Conservation (phyloP, 92 coral and sea anemone species). For the Epizoanthus scotinus region DNA sequence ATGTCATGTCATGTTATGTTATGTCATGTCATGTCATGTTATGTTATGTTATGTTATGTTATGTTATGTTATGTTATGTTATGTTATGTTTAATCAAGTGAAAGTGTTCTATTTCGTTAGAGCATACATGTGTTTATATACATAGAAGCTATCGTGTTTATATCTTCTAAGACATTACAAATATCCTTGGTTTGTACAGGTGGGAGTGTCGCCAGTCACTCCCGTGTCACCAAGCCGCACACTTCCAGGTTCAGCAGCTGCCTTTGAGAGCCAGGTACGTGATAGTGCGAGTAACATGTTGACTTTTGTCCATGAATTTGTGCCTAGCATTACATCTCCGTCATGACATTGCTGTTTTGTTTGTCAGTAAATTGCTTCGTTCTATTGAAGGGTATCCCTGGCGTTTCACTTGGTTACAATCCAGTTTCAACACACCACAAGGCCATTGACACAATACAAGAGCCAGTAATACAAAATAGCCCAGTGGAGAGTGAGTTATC, state of each 20-base stretch:
- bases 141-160: background rate
- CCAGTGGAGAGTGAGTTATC: constrained; percentile 23
- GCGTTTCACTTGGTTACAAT: constrained; percentile 22
- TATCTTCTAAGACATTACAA: background rate
- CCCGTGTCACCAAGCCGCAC: constrained; percentile 83
- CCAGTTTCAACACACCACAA: constrained; percentile 12
- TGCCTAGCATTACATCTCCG: background rate
- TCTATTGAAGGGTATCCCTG: constrained; percentile 13
- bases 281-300: background rate
- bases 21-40: background rate
- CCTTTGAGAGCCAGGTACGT: constrained; percentile 34
- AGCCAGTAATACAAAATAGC: background rate
- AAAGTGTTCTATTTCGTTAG: too few relatives aligned
- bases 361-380: too few relatives aligned
- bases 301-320: constrained; percentile 9
- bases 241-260: constrained; percentile 51
- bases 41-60: too few relatives aligned
- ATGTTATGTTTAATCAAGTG: too few relatives aligned
- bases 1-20: too few relatives aligned
- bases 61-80: too few relatives aligned
- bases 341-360: too few relatives aligned
- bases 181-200: constrained; percentile 42
- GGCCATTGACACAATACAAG: background rate
- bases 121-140: background rate
- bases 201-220: constrained; percentile 86